Evolutionary conservation across 2,113 vertebrate genomes (phyloP), one percentile per base, ranked within the genome.

Genomic region (Phaethon lepturus): DNA sequence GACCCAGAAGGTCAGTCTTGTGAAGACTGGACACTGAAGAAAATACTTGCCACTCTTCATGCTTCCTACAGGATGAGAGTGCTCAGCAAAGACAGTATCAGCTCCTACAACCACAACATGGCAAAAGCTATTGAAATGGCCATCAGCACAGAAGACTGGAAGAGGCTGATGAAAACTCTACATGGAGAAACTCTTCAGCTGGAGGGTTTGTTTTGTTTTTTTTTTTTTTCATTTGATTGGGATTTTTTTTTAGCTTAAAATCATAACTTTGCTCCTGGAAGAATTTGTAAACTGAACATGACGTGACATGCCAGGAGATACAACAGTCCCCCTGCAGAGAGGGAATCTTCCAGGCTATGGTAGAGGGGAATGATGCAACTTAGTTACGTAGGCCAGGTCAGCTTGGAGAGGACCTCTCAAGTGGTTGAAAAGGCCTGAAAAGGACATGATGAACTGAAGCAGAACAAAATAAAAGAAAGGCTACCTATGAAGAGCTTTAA

Each of bases 241-340:
- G 38, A 38, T 33, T 9, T 22, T 35, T 53, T 77, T 88, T 76
- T 25, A 86, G 69, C 16, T 95, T 80, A 77, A 94, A 88, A 86
- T 47, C 22, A 6, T 68, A 38, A 45, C 19, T 59, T 72, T 78
- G 26, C 22, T 67, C 6, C 73, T 31, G 20, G 47, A 71, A 76
- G 33, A 75, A 71, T 60, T 13, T 52, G 56, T 29, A 62, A 79
- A 66, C 3, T 63, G 33, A 75, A 47, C 22, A 47, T 45, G 18
- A 35, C 2, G 0, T 58, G 60, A 72, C 4, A 55, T 5, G 7
- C 23, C 29, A 66, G 47, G 38, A 81, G 15, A 88, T 17, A 28
- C 60, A 47, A 81, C 44, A 60, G 29, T 17, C 6, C 16, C 20
- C 38, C 53, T 38, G 20, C 12, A 76, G 19, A 80, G 31, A 72